Percentiles rank a stretch among this genome's conserved stretches.
Evolutionary conservation across 2,113 vertebrate genomes (phyloP).

Genomic region (Percina caprodes): DNA sequence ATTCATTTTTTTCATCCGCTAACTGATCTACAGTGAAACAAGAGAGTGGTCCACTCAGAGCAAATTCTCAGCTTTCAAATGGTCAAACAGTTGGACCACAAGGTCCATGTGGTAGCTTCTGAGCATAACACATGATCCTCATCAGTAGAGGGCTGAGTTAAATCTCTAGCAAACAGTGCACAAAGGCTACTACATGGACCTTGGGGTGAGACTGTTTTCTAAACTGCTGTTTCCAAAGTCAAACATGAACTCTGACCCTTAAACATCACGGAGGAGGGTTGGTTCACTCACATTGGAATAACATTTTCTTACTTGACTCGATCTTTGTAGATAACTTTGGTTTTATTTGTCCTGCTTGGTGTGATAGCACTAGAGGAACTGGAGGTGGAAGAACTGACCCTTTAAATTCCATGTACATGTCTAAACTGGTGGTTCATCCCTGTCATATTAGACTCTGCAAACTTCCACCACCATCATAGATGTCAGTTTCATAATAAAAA

Average conservation of each 20-base stretch:
- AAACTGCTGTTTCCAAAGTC: neutral
- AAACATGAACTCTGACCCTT: neutral
- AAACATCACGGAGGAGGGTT: neutral
- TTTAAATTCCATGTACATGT: neutral
- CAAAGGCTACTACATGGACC: neutral
- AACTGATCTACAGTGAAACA: neutral
- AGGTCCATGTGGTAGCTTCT: neutral
- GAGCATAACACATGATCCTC: neutral
- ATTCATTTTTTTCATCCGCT: accelerated
- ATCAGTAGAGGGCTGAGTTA: neutral
- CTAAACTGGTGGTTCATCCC: neutral
- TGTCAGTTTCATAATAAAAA: neutral
- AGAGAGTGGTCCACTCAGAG: neutral
- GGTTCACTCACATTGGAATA: no score
- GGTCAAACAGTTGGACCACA: neutral
- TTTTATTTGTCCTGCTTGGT: neutral
- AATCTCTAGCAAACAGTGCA: no score
- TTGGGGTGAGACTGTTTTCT: no score
- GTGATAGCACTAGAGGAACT: neutral
- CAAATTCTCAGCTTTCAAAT: neutral
- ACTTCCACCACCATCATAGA: neutral
- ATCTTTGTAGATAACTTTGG: neutral
- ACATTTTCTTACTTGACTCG: no score
- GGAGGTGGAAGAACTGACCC: neutral
- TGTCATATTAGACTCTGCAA: neutral